A percentile compares a stretch with the other conserved stretches of the same genome.
Evolutionary conservation across 2,797 vertebrate genomes (phyloP).

Genomic region (Taeniopygia guttata): DNA sequence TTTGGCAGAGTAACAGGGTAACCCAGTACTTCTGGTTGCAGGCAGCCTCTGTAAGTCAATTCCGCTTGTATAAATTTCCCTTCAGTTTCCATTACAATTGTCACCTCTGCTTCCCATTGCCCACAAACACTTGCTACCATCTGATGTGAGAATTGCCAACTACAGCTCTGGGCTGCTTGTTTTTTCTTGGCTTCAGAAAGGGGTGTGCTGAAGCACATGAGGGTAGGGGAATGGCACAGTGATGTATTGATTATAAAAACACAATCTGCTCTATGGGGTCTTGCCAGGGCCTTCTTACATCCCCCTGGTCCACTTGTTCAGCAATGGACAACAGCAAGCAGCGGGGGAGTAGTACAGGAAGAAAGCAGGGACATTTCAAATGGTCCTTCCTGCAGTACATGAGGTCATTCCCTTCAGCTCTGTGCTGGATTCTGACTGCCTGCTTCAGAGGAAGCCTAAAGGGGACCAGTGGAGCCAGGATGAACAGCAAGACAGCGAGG

Average conservation of each 20-base stretch:
- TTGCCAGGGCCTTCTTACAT: background rate
- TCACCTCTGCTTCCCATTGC: background rate
- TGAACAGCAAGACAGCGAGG: background rate
- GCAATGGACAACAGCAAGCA: background rate
- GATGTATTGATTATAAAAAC: slow-evolving; percentile 23
- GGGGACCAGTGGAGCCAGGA: background rate
- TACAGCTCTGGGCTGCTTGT: background rate
- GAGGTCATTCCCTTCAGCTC: background rate
- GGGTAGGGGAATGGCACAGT: background rate
- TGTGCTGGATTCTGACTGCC: background rate
- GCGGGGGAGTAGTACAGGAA: background rate
- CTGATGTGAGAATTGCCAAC: slow-evolving; percentile 7
- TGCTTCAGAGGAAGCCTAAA: background rate
- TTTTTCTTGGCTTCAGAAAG: slow-evolving; percentile 7
- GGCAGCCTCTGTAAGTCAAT: background rate
- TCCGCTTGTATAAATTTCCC: background rate
- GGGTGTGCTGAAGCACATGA: background rate
- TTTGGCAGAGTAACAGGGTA: background rate
- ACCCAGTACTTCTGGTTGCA: background rate
- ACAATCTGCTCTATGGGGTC: background rate
- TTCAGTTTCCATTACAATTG: background rate
- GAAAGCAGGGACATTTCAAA: background rate
- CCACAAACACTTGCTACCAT: background rate
- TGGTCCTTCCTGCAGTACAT: accelerated
- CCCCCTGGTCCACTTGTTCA: background rate